Conservation (phyloP, 2,797 vertebrate genomes). For the Halcyon chelicuti region DNA sequence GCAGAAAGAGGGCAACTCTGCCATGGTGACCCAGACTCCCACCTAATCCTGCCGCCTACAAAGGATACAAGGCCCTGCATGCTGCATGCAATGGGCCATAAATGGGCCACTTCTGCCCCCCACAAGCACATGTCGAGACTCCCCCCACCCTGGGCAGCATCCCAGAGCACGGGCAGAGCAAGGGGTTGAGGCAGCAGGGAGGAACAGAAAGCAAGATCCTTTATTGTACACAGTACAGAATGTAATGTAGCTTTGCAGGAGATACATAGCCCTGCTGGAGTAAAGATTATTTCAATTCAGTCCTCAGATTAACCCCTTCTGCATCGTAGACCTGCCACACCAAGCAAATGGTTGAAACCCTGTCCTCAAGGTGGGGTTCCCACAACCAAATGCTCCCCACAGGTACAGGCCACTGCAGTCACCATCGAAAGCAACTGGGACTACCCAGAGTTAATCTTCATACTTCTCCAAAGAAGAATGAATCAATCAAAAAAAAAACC, state of each 20-base stretch:
- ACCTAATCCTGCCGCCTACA: neutral
- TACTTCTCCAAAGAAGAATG: conserved; percentile 53
- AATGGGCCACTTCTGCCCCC: neutral
- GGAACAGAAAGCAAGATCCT: conserved; percentile 85
- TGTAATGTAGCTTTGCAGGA: conserved; percentile 90
- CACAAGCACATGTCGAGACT: too few relatives aligned
- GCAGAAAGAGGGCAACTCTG: neutral
- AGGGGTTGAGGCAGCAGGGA: neutral
- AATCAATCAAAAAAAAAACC: conserved; percentile 21
- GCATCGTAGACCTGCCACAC: conserved; percentile 72
- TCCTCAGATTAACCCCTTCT: conserved; percentile 79
- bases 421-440: conserved; percentile 16
- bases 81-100: fast-evolving
- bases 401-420: neutral
- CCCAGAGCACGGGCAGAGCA: fast-evolving
- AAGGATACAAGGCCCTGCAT: fast-evolving
- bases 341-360: conserved; percentile 43
- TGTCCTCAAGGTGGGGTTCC: neutral
- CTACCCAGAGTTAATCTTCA: conserved; percentile 66
- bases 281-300: conserved; percentile 73
- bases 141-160: neutral
- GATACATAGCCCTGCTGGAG: conserved; percentile 76
- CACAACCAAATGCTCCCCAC: neutral
- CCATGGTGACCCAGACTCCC: too few relatives aligned
- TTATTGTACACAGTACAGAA: conserved; percentile 99